Percentiles rank a stretch among this genome's conserved stretches.
These are phyloP conservation scores for Loris lydekkerianus DNA, from an alignment of 2,797 vertebrate genomes.

Conservation along the genomic window DNA sequence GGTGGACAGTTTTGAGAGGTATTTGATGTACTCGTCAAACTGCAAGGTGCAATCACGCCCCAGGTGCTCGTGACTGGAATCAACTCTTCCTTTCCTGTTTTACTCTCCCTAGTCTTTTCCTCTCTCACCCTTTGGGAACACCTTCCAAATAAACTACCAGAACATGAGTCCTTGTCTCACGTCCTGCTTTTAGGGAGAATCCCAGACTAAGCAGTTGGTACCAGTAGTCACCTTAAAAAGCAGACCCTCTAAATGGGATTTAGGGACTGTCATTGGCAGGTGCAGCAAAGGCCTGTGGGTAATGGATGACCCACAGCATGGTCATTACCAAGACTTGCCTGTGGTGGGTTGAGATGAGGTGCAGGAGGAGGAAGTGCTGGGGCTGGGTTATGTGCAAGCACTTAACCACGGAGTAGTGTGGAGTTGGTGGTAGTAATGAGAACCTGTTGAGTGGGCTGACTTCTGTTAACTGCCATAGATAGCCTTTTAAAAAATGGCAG, in stretches of 20 bases:
- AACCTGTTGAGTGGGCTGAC: background rate
- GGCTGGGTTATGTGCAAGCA: background rate
- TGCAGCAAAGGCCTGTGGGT: background rate
- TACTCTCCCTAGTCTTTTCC: background rate
- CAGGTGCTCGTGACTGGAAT: background rate
- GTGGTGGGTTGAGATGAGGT: background rate
- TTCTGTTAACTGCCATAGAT: background rate
- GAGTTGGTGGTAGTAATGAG: background rate
- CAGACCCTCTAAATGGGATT: background rate
- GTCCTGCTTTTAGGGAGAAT: background rate
- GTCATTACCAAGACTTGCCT: background rate
- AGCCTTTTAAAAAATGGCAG: background rate
- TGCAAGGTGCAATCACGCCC: accelerated
- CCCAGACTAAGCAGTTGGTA: background rate
- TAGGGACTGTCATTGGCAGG: background rate
- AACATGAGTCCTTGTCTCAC: background rate
- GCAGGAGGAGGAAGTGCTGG: background rate
- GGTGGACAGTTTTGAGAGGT: background rate
- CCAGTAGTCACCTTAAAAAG: background rate
- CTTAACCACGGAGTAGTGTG: background rate
- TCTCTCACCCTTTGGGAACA: background rate
- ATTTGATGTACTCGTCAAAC: background rate
- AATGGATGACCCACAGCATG: background rate
- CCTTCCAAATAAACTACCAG: background rate
- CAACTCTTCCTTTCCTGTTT: background rate